Evolutionary conservation across 1,140 invertebrate species (phyloP), one percentile per base, ranked within the genome.

Genomic region (Oryzaephilus surinamensis): DNA sequence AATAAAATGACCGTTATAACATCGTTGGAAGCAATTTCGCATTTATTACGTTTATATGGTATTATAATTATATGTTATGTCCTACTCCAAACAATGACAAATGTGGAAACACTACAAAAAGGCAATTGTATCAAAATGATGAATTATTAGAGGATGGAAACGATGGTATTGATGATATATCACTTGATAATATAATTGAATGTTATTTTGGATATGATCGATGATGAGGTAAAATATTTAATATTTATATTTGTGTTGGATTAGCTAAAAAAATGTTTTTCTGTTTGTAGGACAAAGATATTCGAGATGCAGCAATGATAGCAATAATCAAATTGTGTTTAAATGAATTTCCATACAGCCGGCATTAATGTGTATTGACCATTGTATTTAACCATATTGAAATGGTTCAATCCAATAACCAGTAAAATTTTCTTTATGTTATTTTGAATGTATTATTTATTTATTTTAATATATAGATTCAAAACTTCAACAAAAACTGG

Each of bases 191-290:
- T 31, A 35, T 55, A 32, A 40, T n/a, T 55, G 18, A 46, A 48
- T 10, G 44, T 52, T 26, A 38, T 49, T n/a, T 34, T 55, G 20
- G 46, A 52, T 32, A 49, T 55, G 44, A 31, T 55, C 17, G 51
- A 55, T 32, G 50, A 53, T 38, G 48, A 55, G 39, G 52, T 52
- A 15, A 30, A n/a, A n/a, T n/a, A n/a, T n/a, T n/a, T n/a, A 21
- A n/a, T n/a, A n/a, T n/a, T 43, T 20, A 38, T 38, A 11, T 38
- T 13, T 17, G n/a, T 32, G 3, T 11, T 34, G 6, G 11, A 34
- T 28, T 41, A 37, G 35, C 38, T 15, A 26, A 12, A 32, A 33
- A 18, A 15, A 23, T 29, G 15, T 21, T 23, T 38, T 8, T 23
- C 27, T 34, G 28, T 38, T 39, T 39, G n/a, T 16, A 52, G 50